Evolutionary conservation across 2,888 invertebrate genomes (phyloP), one percentile per base, ranked within the genome.

Genomic region (Cantharis rustica): DNA sequence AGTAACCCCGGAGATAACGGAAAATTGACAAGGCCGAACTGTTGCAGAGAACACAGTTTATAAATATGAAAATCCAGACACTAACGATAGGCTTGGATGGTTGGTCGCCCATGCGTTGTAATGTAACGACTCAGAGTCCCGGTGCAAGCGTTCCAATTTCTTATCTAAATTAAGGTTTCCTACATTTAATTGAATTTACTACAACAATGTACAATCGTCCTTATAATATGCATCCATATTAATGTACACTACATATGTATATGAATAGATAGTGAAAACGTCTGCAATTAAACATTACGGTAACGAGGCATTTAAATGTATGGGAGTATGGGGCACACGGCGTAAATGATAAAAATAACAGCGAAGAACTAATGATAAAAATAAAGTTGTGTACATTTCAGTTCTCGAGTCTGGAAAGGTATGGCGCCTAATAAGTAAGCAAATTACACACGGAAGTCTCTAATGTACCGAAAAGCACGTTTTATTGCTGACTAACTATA

Each of bases 81-180:
- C 47, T 31, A 71, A 31, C 66, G 71, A 78, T 71, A 47, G 23
- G 64, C 64, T 20, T 66, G 72, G 68, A 77, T 66, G 79, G 79
- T 78, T 80, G 79, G 78, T 31, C 72, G 73, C 16, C 73, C 79
- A 80, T 76, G 78, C 79, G 79, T 72, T 76, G 68, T 73, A 71
- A 70, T 73, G 61, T 80, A 78, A 73, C 78, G 77, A 78, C 75
- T 76, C 74, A 61, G 72, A 71, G 77, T 75, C 68, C 74, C 68
- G 69, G 70, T 68, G 66, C 66, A 20, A 23, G 16, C 23, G 64
- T 66, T 47, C 47, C 47, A n/a, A 47, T 47, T 47, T 47, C 47
- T 47, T 47, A 47, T 47, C 47, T 47, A 47, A 47, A 47, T 47
- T 47, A 47, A 47, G 47, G 47, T 47, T 47, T 47, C 47, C 47